Evolutionary conservation across 1,140 invertebrate genomes (phyloP).

Genomic region (Luehdorfia chinensis): DNA sequence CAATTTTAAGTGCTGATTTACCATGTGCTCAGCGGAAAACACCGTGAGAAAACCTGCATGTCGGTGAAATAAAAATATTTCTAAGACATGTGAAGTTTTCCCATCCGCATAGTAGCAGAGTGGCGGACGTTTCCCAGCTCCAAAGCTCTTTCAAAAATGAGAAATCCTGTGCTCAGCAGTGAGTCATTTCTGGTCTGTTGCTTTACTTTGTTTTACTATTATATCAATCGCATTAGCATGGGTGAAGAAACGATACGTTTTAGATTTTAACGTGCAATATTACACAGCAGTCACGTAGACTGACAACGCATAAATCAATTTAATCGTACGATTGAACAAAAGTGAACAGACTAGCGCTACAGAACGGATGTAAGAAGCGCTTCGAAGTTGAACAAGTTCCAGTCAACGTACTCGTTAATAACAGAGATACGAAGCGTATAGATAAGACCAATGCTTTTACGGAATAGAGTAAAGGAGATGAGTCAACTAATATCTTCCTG

Average conservation of each 20-base stretch:
- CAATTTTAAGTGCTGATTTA: no score
- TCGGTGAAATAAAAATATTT: no score
- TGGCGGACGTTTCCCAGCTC: no score
- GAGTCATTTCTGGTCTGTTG: no score
- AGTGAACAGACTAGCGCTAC: background rate
- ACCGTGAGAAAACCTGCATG: no score
- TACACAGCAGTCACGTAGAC: conserved; percentile 9
- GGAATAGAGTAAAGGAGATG: background rate
- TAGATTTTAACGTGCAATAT: conserved; percentile 6
- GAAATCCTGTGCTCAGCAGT: no score
- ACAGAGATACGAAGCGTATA: conserved; percentile 12
- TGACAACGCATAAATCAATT: conserved; percentile 17
- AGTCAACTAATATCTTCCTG: background rate
- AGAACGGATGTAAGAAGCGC: conserved; percentile 11
- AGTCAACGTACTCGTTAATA: conserved; percentile 17
- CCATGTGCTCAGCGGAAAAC: no score
- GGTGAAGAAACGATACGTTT: conserved; percentile 1
- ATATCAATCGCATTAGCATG: background rate
- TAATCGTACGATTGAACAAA: conserved; percentile 16
- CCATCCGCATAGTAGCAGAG: no score
- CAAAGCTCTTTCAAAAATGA: no score
- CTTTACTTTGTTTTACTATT: no score
- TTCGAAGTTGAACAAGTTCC: conserved; percentile 4
- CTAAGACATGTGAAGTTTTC: no score
- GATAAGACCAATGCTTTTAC: conserved; percentile 7